Evolutionary conservation across 2,888 invertebrate genomes (phyloP).

Genomic region (Drosophila silvestris): DNA sequence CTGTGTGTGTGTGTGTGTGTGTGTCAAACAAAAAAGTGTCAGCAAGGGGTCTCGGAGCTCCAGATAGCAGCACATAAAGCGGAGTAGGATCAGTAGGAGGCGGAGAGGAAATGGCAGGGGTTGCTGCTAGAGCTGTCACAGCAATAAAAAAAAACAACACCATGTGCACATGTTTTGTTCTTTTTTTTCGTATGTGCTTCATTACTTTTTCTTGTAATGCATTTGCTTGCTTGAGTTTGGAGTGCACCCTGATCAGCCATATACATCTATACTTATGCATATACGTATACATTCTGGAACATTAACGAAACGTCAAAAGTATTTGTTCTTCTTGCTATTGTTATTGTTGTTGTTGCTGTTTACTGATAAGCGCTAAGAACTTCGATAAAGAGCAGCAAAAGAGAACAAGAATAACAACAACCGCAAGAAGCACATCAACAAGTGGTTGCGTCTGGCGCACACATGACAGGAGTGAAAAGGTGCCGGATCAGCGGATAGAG

Average conservation of each 20-base stretch:
- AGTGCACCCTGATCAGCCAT: slow-evolving; percentile 26
- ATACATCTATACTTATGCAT: slow-evolving; percentile 2
- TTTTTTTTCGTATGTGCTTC: not conserved
- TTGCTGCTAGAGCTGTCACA: slow-evolving; percentile 9
- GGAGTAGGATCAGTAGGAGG: not conserved
- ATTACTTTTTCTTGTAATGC: slow-evolving; percentile 31
- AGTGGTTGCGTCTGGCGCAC: slow-evolving; percentile 40
- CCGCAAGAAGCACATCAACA: slow-evolving; percentile 20
- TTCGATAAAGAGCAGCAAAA: slow-evolving; percentile 51
- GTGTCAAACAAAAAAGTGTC: slow-evolving; percentile 58
- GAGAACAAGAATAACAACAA: slow-evolving; percentile 17
- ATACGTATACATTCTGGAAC: not conserved
- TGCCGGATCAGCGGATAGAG: slow-evolving; percentile 11
- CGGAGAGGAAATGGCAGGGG: not conserved
- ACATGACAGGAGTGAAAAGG: slow-evolving; percentile 31
- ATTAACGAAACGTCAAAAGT: slow-evolving; percentile 17
- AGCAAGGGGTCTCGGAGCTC: slow-evolving; percentile 64
- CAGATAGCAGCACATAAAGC: slow-evolving; percentile 48
- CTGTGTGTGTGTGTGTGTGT: slow-evolving; percentile 17
- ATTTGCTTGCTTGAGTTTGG: slow-evolving; percentile 25
- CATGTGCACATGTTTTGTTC: slow-evolving; percentile 45
- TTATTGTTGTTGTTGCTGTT: slow-evolving; percentile 11
- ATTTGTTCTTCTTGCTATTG: slow-evolving; percentile 9
- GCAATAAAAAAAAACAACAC: slow-evolving; percentile 13
- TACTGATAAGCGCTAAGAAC: slow-evolving; percentile 60